Evolutionary conservation across 1,140 invertebrate species (phyloP), one percentile per base, ranked within the genome.

Genomic region (Papilio helenus): DNA sequence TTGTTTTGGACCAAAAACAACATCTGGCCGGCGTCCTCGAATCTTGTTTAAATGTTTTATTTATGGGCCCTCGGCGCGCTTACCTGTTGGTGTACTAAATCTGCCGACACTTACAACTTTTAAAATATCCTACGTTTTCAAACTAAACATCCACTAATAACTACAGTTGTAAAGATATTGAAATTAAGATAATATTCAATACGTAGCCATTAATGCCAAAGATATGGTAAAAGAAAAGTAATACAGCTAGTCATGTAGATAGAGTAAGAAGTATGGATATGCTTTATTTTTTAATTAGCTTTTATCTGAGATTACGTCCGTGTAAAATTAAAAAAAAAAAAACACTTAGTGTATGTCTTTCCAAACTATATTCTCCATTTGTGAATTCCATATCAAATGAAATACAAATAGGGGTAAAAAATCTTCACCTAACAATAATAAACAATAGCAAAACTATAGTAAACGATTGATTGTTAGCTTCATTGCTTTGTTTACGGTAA

Each of bases 11-110:
- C 61, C 26, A 68, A 68, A 68, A 68, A 77, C 61, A 65, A 77
- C 76, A 77, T 77, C 51, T 77, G 76, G 76, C 55, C 55, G 61
- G 61, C 61, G 61, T 77, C 51, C 46, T 77, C 76, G 51, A 77
- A 77, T 77, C 51, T 77, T 77, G 61, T 77, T 77, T 77, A 39
- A 65, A 61, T 55, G 61, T 77, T 77, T 77, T 77, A 77, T 77
- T 77, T 77, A 77, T 77, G 76, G 76, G 61, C 61, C 55, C 51
- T 46, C 42, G 42, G 18, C n/a, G 20, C 29, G n/a, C 76, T 77
- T 58, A 77, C 76, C 76, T 77, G 76, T 77, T 77, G 26, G 34
- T 39, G 51, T 18, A 55, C n/a, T 77, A 61, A 46, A 61, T 46
- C 61, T 68, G 61, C 61, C 26, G 26, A 68, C 26, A 68, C 14